Percentiles rank a stretch among this genome's conserved stretches.
These are phyloP conservation scores for Hecatera dysodea DNA, from an alignment of 2,888 invertebrate species.

Conservation along the genomic window DNA sequence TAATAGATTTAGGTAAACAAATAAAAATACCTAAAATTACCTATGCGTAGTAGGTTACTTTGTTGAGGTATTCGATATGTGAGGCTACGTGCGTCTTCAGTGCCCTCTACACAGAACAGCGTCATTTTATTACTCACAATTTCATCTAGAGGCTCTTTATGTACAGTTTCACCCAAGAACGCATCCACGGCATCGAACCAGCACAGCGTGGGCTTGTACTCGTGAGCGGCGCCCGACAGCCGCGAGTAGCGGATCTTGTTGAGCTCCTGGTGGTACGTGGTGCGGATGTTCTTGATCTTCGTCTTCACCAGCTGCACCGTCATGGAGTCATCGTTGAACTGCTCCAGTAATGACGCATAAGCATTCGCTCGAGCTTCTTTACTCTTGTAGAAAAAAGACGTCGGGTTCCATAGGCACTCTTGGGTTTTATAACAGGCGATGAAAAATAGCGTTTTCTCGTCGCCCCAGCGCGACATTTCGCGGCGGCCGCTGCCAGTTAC, in stretches of 20 bases:
- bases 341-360: constrained; percentile 16
- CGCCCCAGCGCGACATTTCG: constrained; percentile 42
- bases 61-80: too few relatives aligned
- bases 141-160: constrained; percentile 1
- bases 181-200: constrained; percentile 43
- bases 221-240: background rate
- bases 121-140: constrained; percentile 9
- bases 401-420: constrained; percentile 39
- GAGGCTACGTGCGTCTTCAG: too few relatives aligned
- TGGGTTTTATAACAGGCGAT: constrained; percentile 31
- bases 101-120: too few relatives aligned
- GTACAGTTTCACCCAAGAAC: constrained; percentile 22
- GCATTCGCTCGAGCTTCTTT: constrained; percentile 16
- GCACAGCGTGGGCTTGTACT: constrained; percentile 30
- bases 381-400: constrained; percentile 28
- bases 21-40: too few relatives aligned
- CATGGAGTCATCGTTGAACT: constrained; percentile 26
- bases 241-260: constrained; percentile 27
- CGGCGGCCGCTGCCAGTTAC: constrained; percentile 17
- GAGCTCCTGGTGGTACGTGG: constrained; percentile 37
- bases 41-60: too few relatives aligned
- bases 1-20: too few relatives aligned
- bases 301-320: constrained; percentile 29
- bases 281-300: constrained; percentile 35
- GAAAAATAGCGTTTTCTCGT: constrained; percentile 37